Percentiles rank a stretch among this genome's conserved stretches.
phyloP scores from a whole-genome alignment of 2,888 invertebrate genomes.

The Molorchus minor region DNA sequence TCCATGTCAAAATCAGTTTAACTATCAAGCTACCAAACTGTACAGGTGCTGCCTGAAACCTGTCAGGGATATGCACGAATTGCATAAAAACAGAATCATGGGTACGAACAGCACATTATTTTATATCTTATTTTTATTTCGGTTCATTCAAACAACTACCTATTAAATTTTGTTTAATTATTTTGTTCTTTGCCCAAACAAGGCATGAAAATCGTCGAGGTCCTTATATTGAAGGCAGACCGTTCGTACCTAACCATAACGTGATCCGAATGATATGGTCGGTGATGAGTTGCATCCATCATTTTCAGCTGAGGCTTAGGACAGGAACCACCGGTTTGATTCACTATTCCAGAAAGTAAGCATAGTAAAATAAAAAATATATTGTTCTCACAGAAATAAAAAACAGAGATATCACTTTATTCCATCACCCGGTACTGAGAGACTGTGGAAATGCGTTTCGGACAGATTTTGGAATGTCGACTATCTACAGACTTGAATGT shows the following conservation, averaged over 20 bases:
- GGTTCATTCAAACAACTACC: neutral
- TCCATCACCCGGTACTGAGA: too few species aligned
- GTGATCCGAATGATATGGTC: conserved; percentile 52
- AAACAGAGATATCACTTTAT: too few species aligned
- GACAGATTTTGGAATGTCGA: too few species aligned
- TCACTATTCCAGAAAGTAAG: conserved; percentile 2
- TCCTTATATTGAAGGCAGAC: conserved; percentile 35
- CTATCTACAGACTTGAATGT: too few species aligned
- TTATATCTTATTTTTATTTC: neutral
- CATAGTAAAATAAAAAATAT: too few species aligned
- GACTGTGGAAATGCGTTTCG: too few species aligned
- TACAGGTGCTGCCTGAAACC: conserved; percentile 35
- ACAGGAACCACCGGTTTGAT: conserved; percentile 20
- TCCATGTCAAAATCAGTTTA: conserved; percentile 1
- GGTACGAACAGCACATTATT: conserved; percentile 20
- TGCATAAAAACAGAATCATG: conserved; percentile 33
- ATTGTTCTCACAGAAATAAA: too few species aligned
- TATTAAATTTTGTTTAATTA: neutral
- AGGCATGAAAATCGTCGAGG: conserved; percentile 39
- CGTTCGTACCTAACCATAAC: conserved; percentile 30
- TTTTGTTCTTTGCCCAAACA: neutral
- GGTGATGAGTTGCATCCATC: conserved; percentile 54
- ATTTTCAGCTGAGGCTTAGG: conserved; percentile 54
- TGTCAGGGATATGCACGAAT: conserved; percentile 37
- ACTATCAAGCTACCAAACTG: neutral